Conservation (phyloP, 2,888 invertebrate species). For the Catotricha subobsoleta region DNA sequence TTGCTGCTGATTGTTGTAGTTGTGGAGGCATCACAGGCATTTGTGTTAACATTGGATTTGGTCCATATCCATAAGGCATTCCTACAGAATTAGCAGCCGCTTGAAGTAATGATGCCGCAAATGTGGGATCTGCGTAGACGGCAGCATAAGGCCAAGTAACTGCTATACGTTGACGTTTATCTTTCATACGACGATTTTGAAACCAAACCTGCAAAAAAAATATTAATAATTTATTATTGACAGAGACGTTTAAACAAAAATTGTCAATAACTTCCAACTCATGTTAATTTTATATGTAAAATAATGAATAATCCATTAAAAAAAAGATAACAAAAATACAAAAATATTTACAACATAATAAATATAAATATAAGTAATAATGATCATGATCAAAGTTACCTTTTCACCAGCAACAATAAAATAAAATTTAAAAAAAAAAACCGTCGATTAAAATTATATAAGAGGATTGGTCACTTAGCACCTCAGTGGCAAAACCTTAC, state of each 20-base stretch:
- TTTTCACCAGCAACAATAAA: no score
- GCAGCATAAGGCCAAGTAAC: conserved; percentile 91
- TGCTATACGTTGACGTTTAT: conserved; percentile 87
- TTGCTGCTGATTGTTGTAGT: conserved; percentile 17
- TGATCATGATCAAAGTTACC: no score
- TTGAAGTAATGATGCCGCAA: conserved; percentile 82
- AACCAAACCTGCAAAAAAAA: conserved; percentile 74
- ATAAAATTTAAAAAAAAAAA: no score
- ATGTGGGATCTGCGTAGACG: conserved; percentile 83
- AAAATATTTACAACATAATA: no score
- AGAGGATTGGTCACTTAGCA: conserved; percentile 4
- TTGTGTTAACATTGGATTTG: conserved; percentile 34
- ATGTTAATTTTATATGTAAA: no score
- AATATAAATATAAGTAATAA: no score
- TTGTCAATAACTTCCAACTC: no score
- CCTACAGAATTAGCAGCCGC: conserved; percentile 64
- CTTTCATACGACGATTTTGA: conserved; percentile 40
- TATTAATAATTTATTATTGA: no score
- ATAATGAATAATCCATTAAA: no score
- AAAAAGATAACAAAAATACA: no score
- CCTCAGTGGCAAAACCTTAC: conserved; percentile 5
- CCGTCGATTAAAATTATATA: no score
- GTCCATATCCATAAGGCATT: conserved; percentile 43
- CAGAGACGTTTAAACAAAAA: no score
- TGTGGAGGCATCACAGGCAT: conserved; percentile 36